These are phyloP conservation scores for Porites rus DNA, from an alignment of 92 coral and sea anemone genomes.

Conservation along the genomic window DNA sequence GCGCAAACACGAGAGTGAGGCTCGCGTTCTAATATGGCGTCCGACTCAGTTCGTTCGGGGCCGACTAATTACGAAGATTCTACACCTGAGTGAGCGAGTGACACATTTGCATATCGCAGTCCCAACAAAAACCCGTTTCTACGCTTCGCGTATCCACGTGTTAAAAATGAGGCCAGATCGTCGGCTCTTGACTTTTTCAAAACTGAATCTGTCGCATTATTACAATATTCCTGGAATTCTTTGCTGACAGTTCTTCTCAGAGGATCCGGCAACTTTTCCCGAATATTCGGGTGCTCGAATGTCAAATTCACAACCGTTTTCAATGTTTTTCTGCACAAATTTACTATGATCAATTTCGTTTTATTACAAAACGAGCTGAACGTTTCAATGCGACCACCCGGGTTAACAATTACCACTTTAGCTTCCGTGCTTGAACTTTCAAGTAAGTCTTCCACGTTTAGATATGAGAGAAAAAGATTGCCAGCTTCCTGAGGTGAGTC, in stretches of 20 bases:
- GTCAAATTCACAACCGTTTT: slow-evolving; percentile 48
- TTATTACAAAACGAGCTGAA: slow-evolving; percentile 43
- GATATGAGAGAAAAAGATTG: not conserved
- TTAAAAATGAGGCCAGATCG: too few species aligned
- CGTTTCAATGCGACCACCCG: slow-evolving; percentile 42
- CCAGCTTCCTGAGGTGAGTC: too few species aligned
- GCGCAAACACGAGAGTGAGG: too few species aligned
- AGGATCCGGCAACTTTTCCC: slow-evolving; percentile 41
- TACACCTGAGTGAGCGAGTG: too few species aligned
- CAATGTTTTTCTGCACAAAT: slow-evolving; percentile 53
- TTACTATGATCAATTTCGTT: slow-evolving; percentile 56
- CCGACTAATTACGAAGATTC: too few species aligned
- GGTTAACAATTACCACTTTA: slow-evolving; percentile 59
- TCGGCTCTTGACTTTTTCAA: slow-evolving; percentile 17
- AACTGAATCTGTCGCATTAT: slow-evolving; percentile 49
- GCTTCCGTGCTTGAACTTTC: slow-evolving; percentile 24
- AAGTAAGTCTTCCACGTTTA: slow-evolving; percentile 30
- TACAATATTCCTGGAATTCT: slow-evolving; percentile 59
- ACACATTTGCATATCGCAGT: too few species aligned
- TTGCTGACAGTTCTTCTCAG: slow-evolving; percentile 39
- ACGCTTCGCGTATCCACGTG: too few species aligned
- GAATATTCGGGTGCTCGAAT: slow-evolving; percentile 30
- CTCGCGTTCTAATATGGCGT: too few species aligned
- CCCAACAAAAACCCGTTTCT: too few species aligned
- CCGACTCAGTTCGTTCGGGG: too few species aligned